Evolutionary conservation across 2,888 invertebrate genomes (phyloP).

Genomic region (Chloroclysta siterata): DNA sequence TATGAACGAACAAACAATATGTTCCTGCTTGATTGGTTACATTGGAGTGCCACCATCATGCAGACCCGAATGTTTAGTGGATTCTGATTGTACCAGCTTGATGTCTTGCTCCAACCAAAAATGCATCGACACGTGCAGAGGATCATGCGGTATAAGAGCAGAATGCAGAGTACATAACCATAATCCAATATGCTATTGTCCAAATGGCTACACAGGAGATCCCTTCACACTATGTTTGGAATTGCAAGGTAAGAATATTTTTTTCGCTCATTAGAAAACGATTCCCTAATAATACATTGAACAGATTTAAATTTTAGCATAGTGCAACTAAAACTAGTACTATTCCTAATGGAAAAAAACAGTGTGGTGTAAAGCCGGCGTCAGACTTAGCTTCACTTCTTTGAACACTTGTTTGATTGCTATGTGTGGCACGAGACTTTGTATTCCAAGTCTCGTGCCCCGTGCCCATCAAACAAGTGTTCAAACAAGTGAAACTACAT

Average conservation of each 20-base stretch:
- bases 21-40: slow-evolving; percentile 91
- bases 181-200: slow-evolving; percentile 93
- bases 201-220: slow-evolving; percentile 89
- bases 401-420: too few relatives aligned
- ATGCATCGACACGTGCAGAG: slow-evolving; percentile 92
- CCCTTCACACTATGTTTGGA: slow-evolving; percentile 89
- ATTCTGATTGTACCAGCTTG: slow-evolving; percentile 90
- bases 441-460: too few relatives aligned
- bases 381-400: too few relatives aligned
- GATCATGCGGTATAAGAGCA: slow-evolving; percentile 91
- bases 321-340: too few relatives aligned
- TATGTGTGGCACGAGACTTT: too few relatives aligned
- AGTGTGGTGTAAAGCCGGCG: too few relatives aligned
- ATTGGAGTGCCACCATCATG: slow-evolving; percentile 91
- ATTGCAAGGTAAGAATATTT: slow-evolving; percentile 56
- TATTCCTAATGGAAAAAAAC: too few relatives aligned
- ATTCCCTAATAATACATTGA: too few relatives aligned
- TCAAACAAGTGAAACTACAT: too few relatives aligned
- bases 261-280: neutral
- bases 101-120: slow-evolving; percentile 91
- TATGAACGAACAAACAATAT: slow-evolving; percentile 85
- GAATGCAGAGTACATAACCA: slow-evolving; percentile 93
- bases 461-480: too few relatives aligned
- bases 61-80: slow-evolving; percentile 92
- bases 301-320: too few relatives aligned